phyloP scores from a whole-genome alignment of 2,888 invertebrate species.

The Euphydryas editha region DNA sequence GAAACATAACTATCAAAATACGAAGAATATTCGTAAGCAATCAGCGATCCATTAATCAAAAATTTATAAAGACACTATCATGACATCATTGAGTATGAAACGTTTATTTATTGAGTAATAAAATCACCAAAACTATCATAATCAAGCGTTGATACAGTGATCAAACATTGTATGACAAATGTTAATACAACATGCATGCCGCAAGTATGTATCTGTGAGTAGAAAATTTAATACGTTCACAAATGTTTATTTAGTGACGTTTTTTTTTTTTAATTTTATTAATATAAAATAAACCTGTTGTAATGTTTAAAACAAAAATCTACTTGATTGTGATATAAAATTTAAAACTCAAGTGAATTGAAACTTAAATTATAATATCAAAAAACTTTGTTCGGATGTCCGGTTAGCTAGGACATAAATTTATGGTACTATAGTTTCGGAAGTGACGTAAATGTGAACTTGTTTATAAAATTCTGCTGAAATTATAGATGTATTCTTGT shows the following conservation, averaged over 20 bases:
- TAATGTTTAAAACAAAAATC: background rate
- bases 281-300: background rate
- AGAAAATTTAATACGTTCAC: background rate
- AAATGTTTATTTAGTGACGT: background rate
- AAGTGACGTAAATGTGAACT: slow-evolving; percentile 44
- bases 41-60: no score
- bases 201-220: background rate
- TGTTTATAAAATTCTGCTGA: slow-evolving; percentile 51
- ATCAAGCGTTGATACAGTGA: no score
- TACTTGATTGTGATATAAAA: background rate
- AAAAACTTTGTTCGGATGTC: slow-evolving; percentile 23
- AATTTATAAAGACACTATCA: no score
- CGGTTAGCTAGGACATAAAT: slow-evolving; percentile 26
- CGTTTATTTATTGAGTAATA: no score
- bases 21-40: no score
- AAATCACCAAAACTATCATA: no score
- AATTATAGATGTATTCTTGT: slow-evolving; percentile 41
- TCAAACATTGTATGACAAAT: no score
- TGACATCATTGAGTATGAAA: no score
- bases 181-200: no score
- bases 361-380: slow-evolving; percentile 14
- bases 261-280: background rate
- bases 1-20: no score
- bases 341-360: slow-evolving; percentile 21
- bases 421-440: slow-evolving; percentile 42